Percentiles rank a stretch among this genome's conserved stretches.
Evolutionary conservation across 2,113 vertebrate species (phyloP).

Genomic region (Mormyrus iriodes): DNA sequence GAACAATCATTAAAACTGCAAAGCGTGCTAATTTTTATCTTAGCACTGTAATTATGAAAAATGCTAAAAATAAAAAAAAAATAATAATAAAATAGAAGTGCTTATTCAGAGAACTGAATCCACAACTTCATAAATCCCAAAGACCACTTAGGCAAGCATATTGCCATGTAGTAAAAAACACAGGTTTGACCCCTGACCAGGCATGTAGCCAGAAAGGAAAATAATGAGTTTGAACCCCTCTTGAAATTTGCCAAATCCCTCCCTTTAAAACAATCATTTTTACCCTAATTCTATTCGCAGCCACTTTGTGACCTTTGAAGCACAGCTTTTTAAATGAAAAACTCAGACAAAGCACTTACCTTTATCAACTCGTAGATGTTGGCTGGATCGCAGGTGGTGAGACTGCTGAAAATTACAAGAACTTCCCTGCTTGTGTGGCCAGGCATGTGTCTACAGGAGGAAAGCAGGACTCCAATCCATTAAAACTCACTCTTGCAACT

Average conservation of each 20-base stretch:
- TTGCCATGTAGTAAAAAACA: not conserved
- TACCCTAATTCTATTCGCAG: not conserved
- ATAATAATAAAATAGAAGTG: not conserved
- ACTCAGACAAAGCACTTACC: conserved; percentile 54
- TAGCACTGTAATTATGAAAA: not conserved
- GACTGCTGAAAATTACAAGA: conserved; percentile 87
- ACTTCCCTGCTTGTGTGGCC: conserved; percentile 92
- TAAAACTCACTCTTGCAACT: not conserved
- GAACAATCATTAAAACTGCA: not conserved
- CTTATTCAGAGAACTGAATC: not conserved
- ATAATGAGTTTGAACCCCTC: not conserved
- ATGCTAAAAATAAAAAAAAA: not conserved
- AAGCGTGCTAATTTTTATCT: not conserved
- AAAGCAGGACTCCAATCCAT: conserved; percentile 19
- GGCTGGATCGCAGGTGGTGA: conserved; percentile 91
- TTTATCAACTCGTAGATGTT: conserved; percentile 93
- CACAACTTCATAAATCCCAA: not conserved
- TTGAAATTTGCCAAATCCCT: not conserved
- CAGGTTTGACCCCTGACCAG: not conserved
- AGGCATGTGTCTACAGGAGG: conserved; percentile 81
- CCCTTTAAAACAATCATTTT: not conserved
- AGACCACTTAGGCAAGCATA: not conserved
- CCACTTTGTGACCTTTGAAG: not conserved
- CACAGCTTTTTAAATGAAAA: not conserved
- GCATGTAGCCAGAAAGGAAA: not conserved